A percentile compares a stretch with the other conserved stretches of the same genome.
Evolutionary conservation across 2,113 vertebrate species (phyloP).

Genomic region (Mesitornis unicolor): DNA sequence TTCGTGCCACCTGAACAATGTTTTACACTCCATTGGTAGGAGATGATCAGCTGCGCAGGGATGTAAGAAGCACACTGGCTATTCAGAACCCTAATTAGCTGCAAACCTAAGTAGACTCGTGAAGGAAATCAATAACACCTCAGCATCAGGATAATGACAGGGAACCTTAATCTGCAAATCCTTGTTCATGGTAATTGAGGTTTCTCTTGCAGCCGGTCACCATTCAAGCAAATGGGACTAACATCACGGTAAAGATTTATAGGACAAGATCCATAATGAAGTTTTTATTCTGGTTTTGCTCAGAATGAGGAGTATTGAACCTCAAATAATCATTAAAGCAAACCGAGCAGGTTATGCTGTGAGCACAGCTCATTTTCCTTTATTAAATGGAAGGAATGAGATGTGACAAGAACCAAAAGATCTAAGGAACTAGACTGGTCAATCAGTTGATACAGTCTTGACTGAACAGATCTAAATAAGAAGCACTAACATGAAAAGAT

Average conservation of each 20-base stretch:
- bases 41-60: background rate
- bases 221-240: background rate
- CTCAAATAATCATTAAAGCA: background rate
- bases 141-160: background rate
- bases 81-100: background rate
- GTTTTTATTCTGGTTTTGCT: background rate
- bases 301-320: background rate
- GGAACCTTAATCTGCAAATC: background rate
- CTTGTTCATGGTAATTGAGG: background rate
- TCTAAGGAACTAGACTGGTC: background rate
- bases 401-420: background rate
- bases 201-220: background rate
- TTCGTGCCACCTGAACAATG: background rate
- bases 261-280: background rate
- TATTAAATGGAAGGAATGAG: background rate
- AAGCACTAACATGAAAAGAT: background rate
- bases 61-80: background rate
- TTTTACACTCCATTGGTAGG: background rate
- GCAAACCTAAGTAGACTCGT: background rate
- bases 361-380: background rate
- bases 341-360: rapidly evolving
- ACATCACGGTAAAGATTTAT: background rate
- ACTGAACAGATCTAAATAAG: background rate
- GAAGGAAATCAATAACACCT: background rate
- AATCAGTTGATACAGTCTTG: background rate